Evolutionary conservation across 2,797 vertebrate genomes (phyloP), one percentile per base, ranked within the genome.

Genomic region (Bradypodion ventrale): DNA sequence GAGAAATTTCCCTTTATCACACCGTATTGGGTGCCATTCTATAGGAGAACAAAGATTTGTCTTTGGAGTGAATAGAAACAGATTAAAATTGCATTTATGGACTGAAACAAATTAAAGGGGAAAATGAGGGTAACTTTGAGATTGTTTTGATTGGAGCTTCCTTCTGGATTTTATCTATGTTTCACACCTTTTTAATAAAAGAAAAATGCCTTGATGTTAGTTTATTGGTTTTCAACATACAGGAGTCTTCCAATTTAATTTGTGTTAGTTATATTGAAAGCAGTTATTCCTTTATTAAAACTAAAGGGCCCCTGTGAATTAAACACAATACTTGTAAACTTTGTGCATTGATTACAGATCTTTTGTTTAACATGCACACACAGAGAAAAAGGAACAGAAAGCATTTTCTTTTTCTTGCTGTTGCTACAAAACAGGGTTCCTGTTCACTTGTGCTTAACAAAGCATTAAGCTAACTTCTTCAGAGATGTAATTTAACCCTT

Each of bases 11-110:
- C 93, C 94, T 96, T 96, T 96, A 96, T 96, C 95, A 95, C 94
- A 96, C 96, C 95, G 95, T 95, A 95, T 96, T 96, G 96, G 94
- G 92, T 93, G 92, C 95, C 94, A 95, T 97, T 96, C 95, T 94
- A 94, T 95, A 95, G 95, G 94, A 96, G 93, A 94, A 94, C 93
- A 95, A 96, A 95, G 94, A 95, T 95, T 96, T 96, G 94, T 96
- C 96, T 95, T 94, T 94, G 92, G 95, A 94, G 95, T 96, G 95
- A 96, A 96, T 95, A 96, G 93, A 93, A 94, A 96, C 94, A 96
- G 95, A 94, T 94, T 94, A 94, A 95, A 96, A 94, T 91, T 85
- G 92, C 91, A 93, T 93, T 95, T 95, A 94, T 94, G 95, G 94
- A 94, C 93, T 93, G 93, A 94, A 95, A 94, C 92, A 95, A 96